A percentile compares a stretch with the other conserved stretches of the same genome.
Conservation (phyloP, 1,140 invertebrate genomes). For the Augochlora pura region DNA sequence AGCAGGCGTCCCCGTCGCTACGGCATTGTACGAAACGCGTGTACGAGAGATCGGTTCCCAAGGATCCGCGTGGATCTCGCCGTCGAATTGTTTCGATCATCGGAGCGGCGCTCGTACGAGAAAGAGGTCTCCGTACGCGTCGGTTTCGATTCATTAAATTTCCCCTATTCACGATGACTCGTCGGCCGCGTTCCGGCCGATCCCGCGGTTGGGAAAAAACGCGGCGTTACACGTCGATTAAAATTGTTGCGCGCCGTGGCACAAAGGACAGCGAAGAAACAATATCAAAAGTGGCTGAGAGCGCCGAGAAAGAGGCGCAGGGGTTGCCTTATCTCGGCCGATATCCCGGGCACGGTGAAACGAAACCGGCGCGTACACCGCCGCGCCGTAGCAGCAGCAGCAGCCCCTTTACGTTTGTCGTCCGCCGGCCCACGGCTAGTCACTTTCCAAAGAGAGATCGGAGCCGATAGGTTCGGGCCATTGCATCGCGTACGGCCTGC, state of each 20-base stretch:
- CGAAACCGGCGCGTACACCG: conserved; percentile 9
- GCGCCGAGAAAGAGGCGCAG: not conserved
- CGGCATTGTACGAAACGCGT: too few species aligned
- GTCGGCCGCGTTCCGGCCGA: not conserved
- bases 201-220: not conserved
- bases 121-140: too few species aligned
- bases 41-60: too few species aligned
- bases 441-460: conserved; percentile 64
- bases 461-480: conserved; percentile 65
- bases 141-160: not conserved
- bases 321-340: conserved; percentile 9
- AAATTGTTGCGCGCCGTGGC: not conserved
- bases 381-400: too few species aligned
- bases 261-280: conserved; percentile 28
- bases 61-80: too few species aligned
- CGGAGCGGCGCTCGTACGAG: not conserved
- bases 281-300: conserved; percentile 17
- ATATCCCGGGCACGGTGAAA: conserved; percentile 28
- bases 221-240: conserved; percentile 3
- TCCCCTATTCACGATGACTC: not conserved
- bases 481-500: conserved; percentile 61
- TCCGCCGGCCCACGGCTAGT: conserved; percentile 59
- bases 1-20: too few species aligned
- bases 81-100: not conserved
- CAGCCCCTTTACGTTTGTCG: conserved; percentile 57